Conservation (phyloP, 2,888 invertebrate species). For the Icerya purchasi region DNA sequence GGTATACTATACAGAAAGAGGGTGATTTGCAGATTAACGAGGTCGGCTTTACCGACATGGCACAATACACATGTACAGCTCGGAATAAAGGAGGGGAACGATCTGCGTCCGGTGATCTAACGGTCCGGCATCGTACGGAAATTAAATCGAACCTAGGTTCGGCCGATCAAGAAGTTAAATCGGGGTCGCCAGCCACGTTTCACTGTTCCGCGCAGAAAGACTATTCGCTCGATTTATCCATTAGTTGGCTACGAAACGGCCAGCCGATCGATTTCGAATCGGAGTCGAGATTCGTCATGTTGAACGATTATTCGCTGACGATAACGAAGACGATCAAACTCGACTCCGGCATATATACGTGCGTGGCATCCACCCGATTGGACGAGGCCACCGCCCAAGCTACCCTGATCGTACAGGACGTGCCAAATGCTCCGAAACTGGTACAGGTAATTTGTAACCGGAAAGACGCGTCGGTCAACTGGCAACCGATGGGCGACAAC, state of each 20-base stretch:
- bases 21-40: constrained; percentile 66
- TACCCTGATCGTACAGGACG: constrained; percentile 82
- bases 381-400: constrained; percentile 72
- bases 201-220: constrained; percentile 86
- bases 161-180: constrained; percentile 77
- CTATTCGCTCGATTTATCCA: constrained; percentile 49
- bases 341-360: constrained; percentile 89
- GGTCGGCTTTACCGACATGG: constrained; percentile 71
- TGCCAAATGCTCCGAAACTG: constrained; percentile 67
- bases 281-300: constrained; percentile 61
- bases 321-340: constrained; percentile 84
- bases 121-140: constrained; percentile 64
- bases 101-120: constrained; percentile 55
- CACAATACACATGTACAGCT: constrained; percentile 81
- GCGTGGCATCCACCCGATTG: constrained; percentile 70
- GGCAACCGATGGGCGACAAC: constrained; percentile 85
- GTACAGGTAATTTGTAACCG: constrained; percentile 43
- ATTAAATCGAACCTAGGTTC: constrained; percentile 74
- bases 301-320: constrained; percentile 77
- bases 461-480: constrained; percentile 52
- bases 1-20: constrained; percentile 49
- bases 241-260: constrained; percentile 73
- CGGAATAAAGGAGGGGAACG: constrained; percentile 73
- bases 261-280: constrained; percentile 68
- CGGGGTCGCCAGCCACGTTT: constrained; percentile 70